Evolutionary conservation across 1,140 invertebrate genomes (phyloP).

Genomic region (Dendrolimus kikuchii): DNA sequence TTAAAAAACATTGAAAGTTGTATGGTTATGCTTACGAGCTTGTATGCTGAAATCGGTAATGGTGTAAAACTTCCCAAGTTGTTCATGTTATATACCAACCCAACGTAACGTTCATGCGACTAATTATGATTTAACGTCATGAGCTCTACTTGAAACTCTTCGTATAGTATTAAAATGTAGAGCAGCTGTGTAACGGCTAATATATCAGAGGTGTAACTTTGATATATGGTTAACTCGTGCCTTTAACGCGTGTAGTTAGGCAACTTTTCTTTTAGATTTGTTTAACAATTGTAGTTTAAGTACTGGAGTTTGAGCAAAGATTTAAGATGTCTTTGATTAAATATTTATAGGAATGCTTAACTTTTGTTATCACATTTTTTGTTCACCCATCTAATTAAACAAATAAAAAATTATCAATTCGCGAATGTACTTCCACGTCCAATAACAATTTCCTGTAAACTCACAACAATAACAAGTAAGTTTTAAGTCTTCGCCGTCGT

Average conservation of each 20-base stretch:
- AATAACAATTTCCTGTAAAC: too few species aligned
- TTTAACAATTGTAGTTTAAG: not conserved
- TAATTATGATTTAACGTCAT: constrained; percentile 20
- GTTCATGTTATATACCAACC: constrained; percentile 9
- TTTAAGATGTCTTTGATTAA: too few species aligned
- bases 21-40: too few species aligned
- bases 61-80: not conserved
- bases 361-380: too few species aligned
- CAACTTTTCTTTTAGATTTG: constrained; percentile 11
- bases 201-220: constrained; percentile 18
- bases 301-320: not conserved
- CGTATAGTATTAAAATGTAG: constrained; percentile 15
- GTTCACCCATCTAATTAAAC: too few species aligned
- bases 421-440: too few species aligned
- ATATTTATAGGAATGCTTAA: too few species aligned
- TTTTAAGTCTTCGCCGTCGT: too few species aligned
- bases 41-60: not conserved
- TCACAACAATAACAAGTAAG: too few species aligned
- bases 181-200: constrained; percentile 17
- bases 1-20: too few species aligned
- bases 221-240: constrained; percentile 16
- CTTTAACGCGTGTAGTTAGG: constrained; percentile 17
- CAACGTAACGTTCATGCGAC: constrained; percentile 6
- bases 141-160: constrained; percentile 11
- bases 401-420: too few species aligned